These are phyloP conservation scores for Agrotis ipsilon DNA, from an alignment of 2,888 invertebrate species.

Conservation along the genomic window DNA sequence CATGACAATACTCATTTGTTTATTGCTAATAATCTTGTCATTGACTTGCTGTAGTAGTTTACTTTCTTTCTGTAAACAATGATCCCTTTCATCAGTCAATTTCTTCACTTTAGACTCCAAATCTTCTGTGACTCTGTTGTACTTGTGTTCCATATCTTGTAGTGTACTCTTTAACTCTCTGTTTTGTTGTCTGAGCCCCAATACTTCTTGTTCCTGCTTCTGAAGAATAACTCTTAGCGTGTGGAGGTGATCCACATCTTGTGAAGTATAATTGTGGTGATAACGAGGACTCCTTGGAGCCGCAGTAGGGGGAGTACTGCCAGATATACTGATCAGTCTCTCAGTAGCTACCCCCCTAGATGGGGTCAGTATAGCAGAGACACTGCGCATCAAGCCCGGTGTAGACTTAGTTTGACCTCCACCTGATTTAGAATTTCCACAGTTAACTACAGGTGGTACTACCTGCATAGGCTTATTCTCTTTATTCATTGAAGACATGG, in stretches of 20 bases:
- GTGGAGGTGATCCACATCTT: constrained; percentile 79
- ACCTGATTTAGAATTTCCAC: constrained; percentile 72
- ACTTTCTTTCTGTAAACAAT: constrained; percentile 76
- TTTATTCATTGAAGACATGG: constrained; percentile 70
- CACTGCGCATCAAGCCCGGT: constrained; percentile 84
- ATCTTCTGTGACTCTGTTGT: constrained; percentile 77
- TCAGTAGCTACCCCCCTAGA: constrained; percentile 85
- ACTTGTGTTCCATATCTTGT: constrained; percentile 79
- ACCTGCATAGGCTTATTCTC: constrained; percentile 87
- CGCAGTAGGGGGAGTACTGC: constrained; percentile 82
- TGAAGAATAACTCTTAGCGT: constrained; percentile 82
- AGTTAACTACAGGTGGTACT: constrained; percentile 84
- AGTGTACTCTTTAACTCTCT: constrained; percentile 81
- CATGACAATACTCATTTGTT: constrained; percentile 93
- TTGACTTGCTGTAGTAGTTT: constrained; percentile 81
- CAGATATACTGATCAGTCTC: constrained; percentile 83
- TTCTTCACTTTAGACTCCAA: constrained; percentile 81
- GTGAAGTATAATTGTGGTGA: constrained; percentile 50
- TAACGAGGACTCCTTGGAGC: constrained; percentile 82
- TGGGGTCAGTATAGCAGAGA: constrained; percentile 85
- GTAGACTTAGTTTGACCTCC: constrained; percentile 69
- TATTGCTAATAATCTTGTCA: constrained; percentile 83
- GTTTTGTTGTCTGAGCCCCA: constrained; percentile 82
- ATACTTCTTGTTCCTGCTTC: constrained; percentile 85
- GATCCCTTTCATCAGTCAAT: constrained; percentile 79